Base-by-base conservation (phyloP, 2,113 vertebrate genomes). In the Phylloscopus whistleri region DNA sequence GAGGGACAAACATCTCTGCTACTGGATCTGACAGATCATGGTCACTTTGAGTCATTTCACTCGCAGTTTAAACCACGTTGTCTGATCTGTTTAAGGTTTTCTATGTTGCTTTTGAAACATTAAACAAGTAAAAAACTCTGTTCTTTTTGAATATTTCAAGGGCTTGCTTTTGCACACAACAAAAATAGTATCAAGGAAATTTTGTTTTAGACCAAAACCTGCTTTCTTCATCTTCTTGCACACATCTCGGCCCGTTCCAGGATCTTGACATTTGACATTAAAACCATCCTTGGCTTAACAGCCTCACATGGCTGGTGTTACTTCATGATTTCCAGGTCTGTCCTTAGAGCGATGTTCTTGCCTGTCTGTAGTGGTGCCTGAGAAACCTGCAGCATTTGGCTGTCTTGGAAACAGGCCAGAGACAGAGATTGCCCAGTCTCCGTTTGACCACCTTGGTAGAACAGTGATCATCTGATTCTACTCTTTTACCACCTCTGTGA, bases 401-500 rank as follows among this genome's bases (percentile, higher is more conserved):
- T 52, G 5, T 27, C 30, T 64, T 53, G 59, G 75, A 68, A 77
- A n/a, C 18, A 78, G 44, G 22, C 7, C 31, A 72, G 52, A 78
- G 43, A 24, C 35, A 41, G 2, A 64, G 31, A 53, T 2, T 46
- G 13, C 1, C 35, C 49, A 23, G 3, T 16, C 7, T 56, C 41
- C 56, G 13, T 56, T 63, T 21, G 27, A 67, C 31, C 18, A 64
- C 2, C 9, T 82, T 20, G 27, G 31, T 24, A 67, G 21, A 84
- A 56, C 8, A 87, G 8, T 49, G 49, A 66, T 66, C 10, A 51
- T 79, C 43, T 30, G 33, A 28, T 53, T 84, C 16, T 22, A 51
- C 0, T 1, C 4, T 31, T 91, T 92, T 39, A 76, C 3, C 30
- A 30, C 13, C 16, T 46, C 13, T 0, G 0, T 63, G 31, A 17